phyloP scores from a whole-genome alignment of 2,113 vertebrate species.

The Columba janthina region DNA sequence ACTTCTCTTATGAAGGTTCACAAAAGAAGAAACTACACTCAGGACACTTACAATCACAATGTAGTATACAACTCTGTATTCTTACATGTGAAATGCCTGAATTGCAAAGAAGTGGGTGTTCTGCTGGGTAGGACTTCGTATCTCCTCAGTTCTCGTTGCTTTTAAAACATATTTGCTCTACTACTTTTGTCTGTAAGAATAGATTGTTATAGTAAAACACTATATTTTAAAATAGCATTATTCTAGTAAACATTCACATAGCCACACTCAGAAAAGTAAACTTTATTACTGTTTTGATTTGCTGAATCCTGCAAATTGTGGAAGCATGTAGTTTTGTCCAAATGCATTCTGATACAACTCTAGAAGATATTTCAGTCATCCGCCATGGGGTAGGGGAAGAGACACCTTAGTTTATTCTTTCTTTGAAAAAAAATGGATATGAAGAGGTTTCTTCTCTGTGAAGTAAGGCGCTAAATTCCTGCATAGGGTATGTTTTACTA shows the following conservation, averaged over 20 bases:
- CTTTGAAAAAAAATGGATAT: not conserved
- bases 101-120: not conserved
- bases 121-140: not conserved
- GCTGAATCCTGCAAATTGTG: not conserved
- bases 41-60: not conserved
- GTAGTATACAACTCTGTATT: not conserved
- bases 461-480: not conserved
- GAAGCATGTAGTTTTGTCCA: not conserved
- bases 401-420: not conserved
- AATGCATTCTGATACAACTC: not conserved
- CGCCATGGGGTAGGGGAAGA: not conserved
- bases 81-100: not conserved
- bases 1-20: not conserved
- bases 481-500: not conserved
- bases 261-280: not conserved
- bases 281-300: not conserved
- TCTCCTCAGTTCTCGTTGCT: not conserved
- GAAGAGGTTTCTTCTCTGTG: not conserved
- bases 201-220: not conserved
- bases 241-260: not conserved
- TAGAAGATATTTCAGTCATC: not conserved
- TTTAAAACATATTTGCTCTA: not conserved
- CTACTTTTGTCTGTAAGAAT: not conserved
- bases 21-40: not conserved
- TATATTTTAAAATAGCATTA: not conserved